Evolutionary conservation across 2,888 invertebrate genomes (phyloP).

Genomic region (Micoletzkya japonica): DNA sequence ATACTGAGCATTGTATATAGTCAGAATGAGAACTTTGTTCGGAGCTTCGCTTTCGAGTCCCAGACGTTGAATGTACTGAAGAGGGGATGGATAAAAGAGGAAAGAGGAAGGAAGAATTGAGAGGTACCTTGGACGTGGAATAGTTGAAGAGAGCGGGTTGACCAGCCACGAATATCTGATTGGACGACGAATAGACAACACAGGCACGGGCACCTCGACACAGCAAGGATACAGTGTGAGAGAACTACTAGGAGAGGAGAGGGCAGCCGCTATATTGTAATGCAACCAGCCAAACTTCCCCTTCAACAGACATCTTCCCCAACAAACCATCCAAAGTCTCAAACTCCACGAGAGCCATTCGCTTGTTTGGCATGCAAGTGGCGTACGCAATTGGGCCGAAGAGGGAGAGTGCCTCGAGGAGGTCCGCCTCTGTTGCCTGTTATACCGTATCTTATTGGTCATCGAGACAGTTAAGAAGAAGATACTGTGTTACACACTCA

Average conservation of each 20-base stretch:
- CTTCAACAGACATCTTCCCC: slow-evolving; percentile 31
- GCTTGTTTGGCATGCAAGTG: slow-evolving; percentile 52
- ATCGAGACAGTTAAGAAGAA: no score
- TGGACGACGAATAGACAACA: slow-evolving; percentile 51
- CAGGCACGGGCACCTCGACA: slow-evolving; percentile 51
- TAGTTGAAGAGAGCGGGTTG: slow-evolving; percentile 67
- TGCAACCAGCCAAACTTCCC: neutral
- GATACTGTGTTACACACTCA: no score
- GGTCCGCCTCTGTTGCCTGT: slow-evolving; percentile 66
- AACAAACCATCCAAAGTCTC: slow-evolving; percentile 46
- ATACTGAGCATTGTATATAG: slow-evolving; percentile 95
- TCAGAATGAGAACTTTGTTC: slow-evolving; percentile 94
- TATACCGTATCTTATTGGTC: neutral
- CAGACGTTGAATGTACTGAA: slow-evolving; percentile 46
- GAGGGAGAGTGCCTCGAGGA: slow-evolving; percentile 66
- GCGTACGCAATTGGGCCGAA: slow-evolving; percentile 66
- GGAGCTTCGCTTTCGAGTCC: slow-evolving; percentile 73
- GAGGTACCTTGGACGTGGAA: slow-evolving; percentile 63
- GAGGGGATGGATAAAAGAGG: no score
- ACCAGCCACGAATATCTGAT: slow-evolving; percentile 65
- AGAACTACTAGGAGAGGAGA: neutral
- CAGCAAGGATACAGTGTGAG: neutral
- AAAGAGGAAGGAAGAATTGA: neutral
- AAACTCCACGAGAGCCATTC: slow-evolving; percentile 62
- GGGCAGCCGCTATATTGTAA: neutral